Evolutionary conservation across 2,113 vertebrate species (phyloP).

Genomic region (Tachycineta bicolor): DNA sequence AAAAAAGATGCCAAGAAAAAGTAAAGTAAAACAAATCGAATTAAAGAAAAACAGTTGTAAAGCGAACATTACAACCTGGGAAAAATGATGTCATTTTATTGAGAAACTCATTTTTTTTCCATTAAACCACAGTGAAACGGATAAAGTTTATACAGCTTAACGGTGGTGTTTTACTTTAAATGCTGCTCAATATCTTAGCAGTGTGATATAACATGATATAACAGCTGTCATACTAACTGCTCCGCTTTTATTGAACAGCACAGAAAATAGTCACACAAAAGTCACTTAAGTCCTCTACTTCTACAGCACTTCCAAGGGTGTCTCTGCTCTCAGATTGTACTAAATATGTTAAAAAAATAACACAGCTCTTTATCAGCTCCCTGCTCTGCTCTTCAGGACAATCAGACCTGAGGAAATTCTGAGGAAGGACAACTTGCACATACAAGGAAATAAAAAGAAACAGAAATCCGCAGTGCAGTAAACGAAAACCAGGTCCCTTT

Average conservation of each 20-base stretch:
- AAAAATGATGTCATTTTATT: constrained; percentile 69
- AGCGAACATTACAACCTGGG: constrained; percentile 54
- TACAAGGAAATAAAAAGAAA: constrained; percentile 34
- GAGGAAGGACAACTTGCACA: neutral
- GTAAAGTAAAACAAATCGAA: constrained; percentile 65
- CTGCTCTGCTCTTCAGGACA: neutral
- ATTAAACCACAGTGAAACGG: constrained; percentile 64
- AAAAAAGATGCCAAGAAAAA: constrained; percentile 56
- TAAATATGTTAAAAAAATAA: neutral
- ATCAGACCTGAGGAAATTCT: neutral
- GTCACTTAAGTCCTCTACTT: constrained; percentile 31
- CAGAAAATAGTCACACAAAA: constrained; percentile 47
- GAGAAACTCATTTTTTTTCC: constrained; percentile 61
- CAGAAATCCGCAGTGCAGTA: constrained; percentile 32
- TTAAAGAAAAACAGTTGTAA: constrained; percentile 71
- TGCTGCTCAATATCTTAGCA: constrained; percentile 53
- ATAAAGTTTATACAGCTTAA: constrained; percentile 68
- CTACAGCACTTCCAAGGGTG: constrained; percentile 25
- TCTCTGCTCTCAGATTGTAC: neutral
- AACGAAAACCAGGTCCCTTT: constrained; percentile 60
- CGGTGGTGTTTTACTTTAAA: constrained; percentile 62
- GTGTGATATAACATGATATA: constrained; percentile 44
- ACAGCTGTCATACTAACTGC: constrained; percentile 69
- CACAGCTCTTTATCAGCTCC: neutral
- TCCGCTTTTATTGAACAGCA: constrained; percentile 47